Conservation (phyloP, 1,140 invertebrate genomes). For the Camponotus pennsylvanicus region DNA sequence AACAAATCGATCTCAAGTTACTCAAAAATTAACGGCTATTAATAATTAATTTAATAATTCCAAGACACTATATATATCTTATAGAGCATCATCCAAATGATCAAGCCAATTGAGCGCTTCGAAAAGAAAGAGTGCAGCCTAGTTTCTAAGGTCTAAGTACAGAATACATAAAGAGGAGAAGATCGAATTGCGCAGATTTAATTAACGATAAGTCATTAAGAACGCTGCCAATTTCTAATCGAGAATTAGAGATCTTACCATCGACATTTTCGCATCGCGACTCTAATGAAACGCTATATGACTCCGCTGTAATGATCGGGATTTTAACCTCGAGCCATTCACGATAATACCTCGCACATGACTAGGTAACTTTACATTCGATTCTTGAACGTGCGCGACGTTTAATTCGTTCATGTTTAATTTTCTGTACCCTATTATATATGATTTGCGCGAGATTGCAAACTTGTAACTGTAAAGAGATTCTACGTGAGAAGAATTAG, state of each 20-base stretch:
- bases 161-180: constrained; percentile 31
- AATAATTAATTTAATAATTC: neutral
- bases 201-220: constrained; percentile 76
- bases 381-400: constrained; percentile 38
- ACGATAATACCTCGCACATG: constrained; percentile 40
- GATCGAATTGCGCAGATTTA: constrained; percentile 69
- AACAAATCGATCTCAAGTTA: neutral
- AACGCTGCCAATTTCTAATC: constrained; percentile 65
- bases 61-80: neutral
- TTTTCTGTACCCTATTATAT: neutral
- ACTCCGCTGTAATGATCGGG: constrained; percentile 43
- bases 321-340: constrained; percentile 44
- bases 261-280: constrained; percentile 52
- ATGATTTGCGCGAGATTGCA: neutral
- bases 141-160: constrained; percentile 12
- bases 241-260: constrained; percentile 45
- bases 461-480: constrained; percentile 1
- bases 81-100: neutral
- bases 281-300: constrained; percentile 58
- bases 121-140: constrained; percentile 23
- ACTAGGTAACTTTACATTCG: constrained; percentile 55
- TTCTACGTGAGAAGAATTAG: no score
- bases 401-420: constrained; percentile 45
- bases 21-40: neutral
- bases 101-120: constrained; percentile 3